Base-by-base conservation (phyloP, 2,888 invertebrate species). In the Ichneumon xanthorius region DNA sequence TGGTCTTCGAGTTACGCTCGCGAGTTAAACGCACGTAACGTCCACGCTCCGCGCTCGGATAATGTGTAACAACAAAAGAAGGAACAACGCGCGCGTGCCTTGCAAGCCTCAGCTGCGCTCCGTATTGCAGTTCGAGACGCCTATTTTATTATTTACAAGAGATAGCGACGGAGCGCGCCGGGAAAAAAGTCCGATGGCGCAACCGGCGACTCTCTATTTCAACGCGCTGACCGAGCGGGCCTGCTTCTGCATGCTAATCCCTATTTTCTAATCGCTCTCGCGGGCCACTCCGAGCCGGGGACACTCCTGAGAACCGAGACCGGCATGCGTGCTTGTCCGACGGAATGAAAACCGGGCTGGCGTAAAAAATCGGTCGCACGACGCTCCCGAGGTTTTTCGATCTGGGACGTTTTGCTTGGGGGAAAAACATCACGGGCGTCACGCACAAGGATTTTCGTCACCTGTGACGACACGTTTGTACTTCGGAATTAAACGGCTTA, bases 221-320 rank as follows among this genome's bases (percentile, higher is more conserved):
- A 80, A 85, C 86, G 86, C 80, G 76, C 88, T 86, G 58, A 85
- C 82, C 68, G 37, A 71, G 80, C 80, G 82, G 67, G 82, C 76
- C 80, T 82, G 68, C 82, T 85, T 84, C 88, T 75, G 92, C 90
- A 92, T 93, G 92, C 91, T 92, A 93, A 93, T 92, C 89, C 88
- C 82, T 78, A 88, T 90, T 92, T 92, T 92, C 91, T 92, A 92
- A 92, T 92, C 91, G 90, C 81, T 83, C 86, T 77, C 82, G 67
- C 58, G 76, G 76, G 82, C 85, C 71, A 48, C 63, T 37, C 71
- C 58, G 58, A 48, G 75, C 45, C n/a, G 11, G n/a, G 40, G 71
- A 78, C 77, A 76, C 84, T 84, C 84, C 84, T 80, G 87, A 84
- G 37, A 61, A 37, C 19, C 80, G 65, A 55, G 55, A 37, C 4